Conservation (phyloP, 2,888 invertebrate genomes). For the Hypolimnas misippus region DNA sequence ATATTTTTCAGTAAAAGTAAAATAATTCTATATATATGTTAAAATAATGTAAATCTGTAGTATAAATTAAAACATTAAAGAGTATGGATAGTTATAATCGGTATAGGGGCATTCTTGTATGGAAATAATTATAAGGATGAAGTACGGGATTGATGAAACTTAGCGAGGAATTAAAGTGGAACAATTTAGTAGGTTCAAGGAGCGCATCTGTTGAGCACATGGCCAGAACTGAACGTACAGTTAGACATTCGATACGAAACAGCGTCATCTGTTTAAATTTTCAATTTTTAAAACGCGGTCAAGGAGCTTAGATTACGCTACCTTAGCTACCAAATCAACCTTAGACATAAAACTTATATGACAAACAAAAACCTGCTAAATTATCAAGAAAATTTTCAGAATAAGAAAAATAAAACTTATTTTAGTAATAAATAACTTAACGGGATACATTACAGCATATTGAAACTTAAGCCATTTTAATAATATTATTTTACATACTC, state of each 20-base stretch:
- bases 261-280: conserved; percentile 61
- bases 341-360: not conserved
- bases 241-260: conserved; percentile 66
- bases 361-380: not conserved
- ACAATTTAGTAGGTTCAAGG: conserved; percentile 51
- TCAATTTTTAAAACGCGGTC: conserved; percentile 64
- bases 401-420: not conserved
- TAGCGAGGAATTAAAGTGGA: conserved; percentile 43
- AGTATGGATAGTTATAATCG: not conserved
- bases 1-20: not conserved
- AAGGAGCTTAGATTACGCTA: conserved; percentile 58
- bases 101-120: conserved; percentile 13
- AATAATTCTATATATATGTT: too few relatives aligned
- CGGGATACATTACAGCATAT: too few relatives aligned
- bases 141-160: conserved; percentile 25
- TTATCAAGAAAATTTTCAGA: not conserved
- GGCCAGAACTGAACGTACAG: conserved; percentile 65
- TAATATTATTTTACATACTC: not conserved
- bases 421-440: not conserved
- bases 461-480: not conserved
- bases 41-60: not conserved
- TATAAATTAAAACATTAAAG: too few relatives aligned
- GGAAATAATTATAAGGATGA: conserved; percentile 32
- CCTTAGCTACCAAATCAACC: conserved; percentile 10
- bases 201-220: conserved; percentile 79